These are phyloP conservation scores for Mylabris phalerata DNA, from an alignment of 1,140 invertebrate genomes.

Conservation along the genomic window DNA sequence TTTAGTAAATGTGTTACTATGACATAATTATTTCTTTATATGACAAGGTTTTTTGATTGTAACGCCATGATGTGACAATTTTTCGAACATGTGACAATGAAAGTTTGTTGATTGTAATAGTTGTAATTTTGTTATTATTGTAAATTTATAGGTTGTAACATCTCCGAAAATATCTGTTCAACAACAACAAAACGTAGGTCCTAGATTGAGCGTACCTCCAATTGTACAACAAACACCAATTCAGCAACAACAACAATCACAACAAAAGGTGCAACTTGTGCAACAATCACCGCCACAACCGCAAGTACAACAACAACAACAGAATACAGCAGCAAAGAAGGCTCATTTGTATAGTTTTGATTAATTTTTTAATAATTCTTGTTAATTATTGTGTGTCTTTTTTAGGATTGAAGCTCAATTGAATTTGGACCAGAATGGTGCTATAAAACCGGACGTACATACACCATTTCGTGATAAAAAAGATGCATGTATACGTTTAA, in stretches of 20 bases:
- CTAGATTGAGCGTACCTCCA: too few relatives aligned
- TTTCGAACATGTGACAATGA: too few relatives aligned
- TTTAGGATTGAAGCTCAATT: conserved; percentile 66
- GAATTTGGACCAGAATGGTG: conserved; percentile 70
- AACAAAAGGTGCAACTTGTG: background rate
- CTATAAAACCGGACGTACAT: conserved; percentile 67
- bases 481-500: conserved; percentile 72
- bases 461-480: conserved; percentile 64
- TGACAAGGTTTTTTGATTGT: too few relatives aligned
- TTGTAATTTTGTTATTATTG: too few relatives aligned
- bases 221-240: too few relatives aligned
- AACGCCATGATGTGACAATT: too few relatives aligned
- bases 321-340: conserved; percentile 23
- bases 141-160: too few relatives aligned
- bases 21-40: too few relatives aligned
- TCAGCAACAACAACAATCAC: background rate
- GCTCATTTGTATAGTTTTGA: conserved; percentile 34
- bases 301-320: conserved; percentile 5
- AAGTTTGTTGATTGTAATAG: too few relatives aligned
- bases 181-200: too few relatives aligned
- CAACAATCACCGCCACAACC: conserved; percentile 18
- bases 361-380: background rate
- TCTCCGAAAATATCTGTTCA: too few relatives aligned
- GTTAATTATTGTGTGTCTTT: conserved; percentile 16
- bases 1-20: too few relatives aligned